These are phyloP conservation scores for Corythornis madagascariensis DNA, from an alignment of 2,113 vertebrate species.

Conservation along the genomic window DNA sequence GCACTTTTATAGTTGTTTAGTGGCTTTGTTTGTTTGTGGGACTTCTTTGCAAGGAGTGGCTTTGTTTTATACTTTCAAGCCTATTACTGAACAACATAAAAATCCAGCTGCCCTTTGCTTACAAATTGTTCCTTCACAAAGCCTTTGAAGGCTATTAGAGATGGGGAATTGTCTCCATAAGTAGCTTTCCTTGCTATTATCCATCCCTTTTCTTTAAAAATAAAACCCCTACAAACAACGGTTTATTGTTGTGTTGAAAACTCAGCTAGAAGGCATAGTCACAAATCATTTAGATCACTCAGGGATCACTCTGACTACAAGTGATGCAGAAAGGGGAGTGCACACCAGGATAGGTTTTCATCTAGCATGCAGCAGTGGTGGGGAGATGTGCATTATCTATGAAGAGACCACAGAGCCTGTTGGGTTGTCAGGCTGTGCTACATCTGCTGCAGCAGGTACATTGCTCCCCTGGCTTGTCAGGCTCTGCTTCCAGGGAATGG, in stretches of 20 bases:
- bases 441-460: background rate
- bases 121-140: background rate
- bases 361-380: background rate
- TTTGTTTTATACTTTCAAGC: slow-evolving; percentile 15
- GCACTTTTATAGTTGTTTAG: background rate
- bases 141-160: slow-evolving; percentile 22
- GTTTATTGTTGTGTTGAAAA: slow-evolving; percentile 38
- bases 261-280: slow-evolving; percentile 29
- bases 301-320: background rate
- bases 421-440: background rate
- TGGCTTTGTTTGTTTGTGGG: background rate
- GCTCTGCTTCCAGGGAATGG: background rate
- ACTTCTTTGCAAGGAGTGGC: background rate
- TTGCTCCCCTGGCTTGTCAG: background rate
- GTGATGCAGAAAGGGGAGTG: background rate
- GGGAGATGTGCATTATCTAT: accelerated
- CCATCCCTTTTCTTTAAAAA: slow-evolving; percentile 4
- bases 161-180: background rate
- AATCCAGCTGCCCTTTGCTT: slow-evolving; percentile 16
- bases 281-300: slow-evolving; percentile 20
- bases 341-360: background rate
- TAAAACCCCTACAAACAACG: slow-evolving; percentile 3
- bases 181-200: slow-evolving; percentile 22
- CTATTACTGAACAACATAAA: background rate
- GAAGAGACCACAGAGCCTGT: background rate